Conservation (phyloP, 2,113 vertebrate genomes). For the Ammodytes dubius region DNA sequence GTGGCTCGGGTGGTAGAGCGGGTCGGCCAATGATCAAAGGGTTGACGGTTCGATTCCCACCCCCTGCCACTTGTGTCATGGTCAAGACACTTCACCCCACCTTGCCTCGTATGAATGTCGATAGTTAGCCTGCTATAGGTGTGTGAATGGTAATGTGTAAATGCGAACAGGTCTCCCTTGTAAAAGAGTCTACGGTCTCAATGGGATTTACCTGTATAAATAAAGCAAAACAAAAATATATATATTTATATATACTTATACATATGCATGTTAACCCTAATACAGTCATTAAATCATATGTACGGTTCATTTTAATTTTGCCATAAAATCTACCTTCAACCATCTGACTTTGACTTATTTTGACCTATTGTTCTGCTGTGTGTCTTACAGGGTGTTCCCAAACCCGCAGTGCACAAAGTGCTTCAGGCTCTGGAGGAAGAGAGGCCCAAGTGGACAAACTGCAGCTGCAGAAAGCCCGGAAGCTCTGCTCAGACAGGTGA, state of each 20-base stretch:
- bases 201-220: too few species aligned
- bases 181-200: too few species aligned
- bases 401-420: slow-evolving; percentile 89
- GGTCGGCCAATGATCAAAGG: too few species aligned
- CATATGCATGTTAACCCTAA: background rate
- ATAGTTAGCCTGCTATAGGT: too few species aligned
- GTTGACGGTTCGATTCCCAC: too few species aligned
- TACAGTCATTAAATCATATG: background rate
- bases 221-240: background rate
- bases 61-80: too few species aligned
- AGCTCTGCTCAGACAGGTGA: slow-evolving; percentile 91
- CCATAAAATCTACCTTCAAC: background rate
- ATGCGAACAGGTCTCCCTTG: too few species aligned
- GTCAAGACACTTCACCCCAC: too few species aligned
- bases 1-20: too few species aligned
- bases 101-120: too few species aligned
- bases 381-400: slow-evolving; percentile 81
- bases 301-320: slow-evolving; percentile 3
- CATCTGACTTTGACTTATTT: slow-evolving; percentile 14
- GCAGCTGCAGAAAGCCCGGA: slow-evolving; percentile 91
- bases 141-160: too few species aligned
- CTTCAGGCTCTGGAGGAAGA: slow-evolving; percentile 90
- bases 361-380: background rate
- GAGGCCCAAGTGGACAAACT: slow-evolving; percentile 91
- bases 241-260: background rate